Base-by-base conservation (phyloP, 1,140 invertebrate genomes). In the Notospermus geniculatus region DNA sequence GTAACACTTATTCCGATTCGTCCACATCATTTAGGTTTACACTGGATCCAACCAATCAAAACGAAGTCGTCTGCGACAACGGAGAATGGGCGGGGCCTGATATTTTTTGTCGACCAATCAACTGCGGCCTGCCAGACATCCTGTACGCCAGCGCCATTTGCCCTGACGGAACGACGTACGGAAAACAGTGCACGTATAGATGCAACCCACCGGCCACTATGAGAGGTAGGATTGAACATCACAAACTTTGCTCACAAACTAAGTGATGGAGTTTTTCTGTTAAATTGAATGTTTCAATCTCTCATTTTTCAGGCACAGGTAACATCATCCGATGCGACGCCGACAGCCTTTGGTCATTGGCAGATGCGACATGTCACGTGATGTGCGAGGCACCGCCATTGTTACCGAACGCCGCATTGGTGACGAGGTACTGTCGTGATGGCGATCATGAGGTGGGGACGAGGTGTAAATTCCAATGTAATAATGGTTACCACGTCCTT, bases 301-400 rank as follows among this genome's bases (percentile, higher is more conserved):
- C 50, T 30, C 43, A 43, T 9, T 55, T 43, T 60, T 0, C 57
- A 74, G 72, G 72, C 25, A 39, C 36, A 1, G 59, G 52, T 15
- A 69, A 66, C 32, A 66, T 58, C 13, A 36, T 74, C 13, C 41
- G 45, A 11, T 74, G 72, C 62, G 67, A 74, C n/a, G 54, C 64
- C 15, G 67, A 72, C 46, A 69, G 72, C 4, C 52, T 60, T 23
- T 74, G 72, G 72, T 70, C 72, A 13, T 46, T 66, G 9, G 65
- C 69, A 19, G 32, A 45, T n/a, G 59, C 71, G 1, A 62, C 53
- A 25, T 74, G 72, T 55, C 63, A 68, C 39, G 62, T 71, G 17
- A 59, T 60, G 19, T 74, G 72, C 56, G 46, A 46, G 7, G 57
- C 64, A 11, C 64, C 70, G 1, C 23, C 54, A 2, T 32, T 56